Percentiles rank a stretch among this genome's conserved stretches.
Evolutionary conservation across 2,888 invertebrate species (phyloP).

Genomic region (Furcula furcula): DNA sequence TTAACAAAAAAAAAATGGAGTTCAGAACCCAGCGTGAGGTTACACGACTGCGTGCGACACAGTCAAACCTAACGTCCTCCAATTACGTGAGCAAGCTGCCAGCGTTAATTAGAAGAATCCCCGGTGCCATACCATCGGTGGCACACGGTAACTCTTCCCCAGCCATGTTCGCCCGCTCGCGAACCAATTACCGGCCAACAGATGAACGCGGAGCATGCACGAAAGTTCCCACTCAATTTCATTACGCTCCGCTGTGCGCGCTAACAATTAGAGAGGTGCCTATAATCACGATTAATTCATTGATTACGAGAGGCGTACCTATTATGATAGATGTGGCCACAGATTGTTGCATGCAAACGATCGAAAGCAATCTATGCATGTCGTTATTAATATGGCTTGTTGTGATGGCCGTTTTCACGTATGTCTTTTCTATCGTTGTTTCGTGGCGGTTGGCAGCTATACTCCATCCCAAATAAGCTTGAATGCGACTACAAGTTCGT

Average conservation of each 20-base stretch:
- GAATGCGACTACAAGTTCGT: no score
- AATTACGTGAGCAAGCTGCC: constrained; percentile 51
- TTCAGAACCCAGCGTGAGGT: constrained; percentile 17
- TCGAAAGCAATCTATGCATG: constrained; percentile 8
- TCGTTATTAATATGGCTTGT: no score
- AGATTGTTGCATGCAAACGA: constrained; percentile 1
- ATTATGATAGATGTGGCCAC: constrained; percentile 7
- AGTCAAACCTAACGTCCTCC: constrained; percentile 44
- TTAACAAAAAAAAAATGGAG: no score
- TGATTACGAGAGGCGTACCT: constrained; percentile 35
- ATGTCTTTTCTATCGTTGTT: no score
- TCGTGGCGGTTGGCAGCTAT: no score
- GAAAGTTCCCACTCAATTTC: constrained; percentile 65
- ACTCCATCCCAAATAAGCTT: no score
- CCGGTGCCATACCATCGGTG: no score
- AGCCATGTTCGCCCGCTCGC: constrained; percentile 51
- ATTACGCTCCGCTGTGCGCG: constrained; percentile 59
- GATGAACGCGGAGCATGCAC: constrained; percentile 64
- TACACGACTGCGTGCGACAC: constrained; percentile 34
- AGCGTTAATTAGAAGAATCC: constrained; percentile 69
- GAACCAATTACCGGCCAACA: constrained; percentile 71
- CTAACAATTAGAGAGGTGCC: constrained; percentile 59
- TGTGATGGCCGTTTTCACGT: no score
- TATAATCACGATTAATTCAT: constrained; percentile 49
- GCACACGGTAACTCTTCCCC: constrained; percentile 45